A percentile compares a stretch with the other conserved stretches of the same genome.
These are phyloP conservation scores for Seriola aureovittata DNA, from an alignment of 2,113 vertebrate genomes.

Conservation along the genomic window DNA sequence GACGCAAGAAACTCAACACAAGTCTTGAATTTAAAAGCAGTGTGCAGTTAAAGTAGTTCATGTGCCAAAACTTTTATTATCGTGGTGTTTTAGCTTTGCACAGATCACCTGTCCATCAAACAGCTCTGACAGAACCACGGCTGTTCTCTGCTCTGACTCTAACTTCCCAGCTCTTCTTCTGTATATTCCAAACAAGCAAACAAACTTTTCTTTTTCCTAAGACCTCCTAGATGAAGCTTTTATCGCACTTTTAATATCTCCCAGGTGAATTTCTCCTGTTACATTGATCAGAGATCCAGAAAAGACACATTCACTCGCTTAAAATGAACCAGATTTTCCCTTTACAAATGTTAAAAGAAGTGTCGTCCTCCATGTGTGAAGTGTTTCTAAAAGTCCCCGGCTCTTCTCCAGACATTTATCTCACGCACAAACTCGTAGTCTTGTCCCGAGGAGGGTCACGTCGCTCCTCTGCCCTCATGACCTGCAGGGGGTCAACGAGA, in stretches of 20 bases:
- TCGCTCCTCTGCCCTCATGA: conserved; percentile 58
- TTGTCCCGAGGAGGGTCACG: conserved; percentile 43
- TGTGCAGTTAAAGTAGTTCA: background rate
- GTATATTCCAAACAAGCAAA: no score
- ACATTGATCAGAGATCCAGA: background rate
- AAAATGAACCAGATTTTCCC: background rate
- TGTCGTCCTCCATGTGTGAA: background rate
- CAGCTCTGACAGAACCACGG: no score
- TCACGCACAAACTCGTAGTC: background rate
- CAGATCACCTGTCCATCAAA: no score
- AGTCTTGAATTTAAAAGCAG: background rate
- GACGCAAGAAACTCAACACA: no score
- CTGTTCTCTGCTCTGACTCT: no score
- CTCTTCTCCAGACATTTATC: conserved; percentile 7
- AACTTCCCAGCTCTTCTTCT: no score
- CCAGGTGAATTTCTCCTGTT: no score
- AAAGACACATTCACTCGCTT: background rate
- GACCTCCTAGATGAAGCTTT: no score
- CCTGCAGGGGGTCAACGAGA: conserved; percentile 77
- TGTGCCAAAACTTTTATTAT: no score
- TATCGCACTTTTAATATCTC: no score
- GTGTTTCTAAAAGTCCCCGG: background rate
- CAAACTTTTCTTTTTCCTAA: no score
- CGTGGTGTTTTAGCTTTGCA: no score
- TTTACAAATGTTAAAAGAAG: background rate